Percentiles rank a stretch among this genome's conserved stretches.
phyloP scores from a whole-genome alignment of 2,888 invertebrate genomes.

The Thereva unica region DNA sequence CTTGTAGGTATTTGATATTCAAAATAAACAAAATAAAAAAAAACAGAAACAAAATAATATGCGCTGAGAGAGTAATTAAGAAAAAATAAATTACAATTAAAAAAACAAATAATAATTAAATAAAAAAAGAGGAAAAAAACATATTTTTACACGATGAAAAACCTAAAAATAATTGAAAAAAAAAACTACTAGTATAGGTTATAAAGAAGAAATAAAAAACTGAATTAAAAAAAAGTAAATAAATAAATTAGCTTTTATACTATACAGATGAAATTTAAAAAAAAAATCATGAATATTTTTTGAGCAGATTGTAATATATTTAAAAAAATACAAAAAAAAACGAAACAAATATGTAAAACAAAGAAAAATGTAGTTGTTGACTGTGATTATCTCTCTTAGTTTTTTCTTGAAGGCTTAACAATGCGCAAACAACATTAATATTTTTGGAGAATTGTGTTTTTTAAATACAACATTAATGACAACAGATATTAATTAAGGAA shows the following conservation, averaged over 20 bases:
- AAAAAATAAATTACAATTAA: constrained; percentile 1
- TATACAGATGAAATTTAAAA: constrained; percentile 20
- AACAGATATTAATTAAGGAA: no score
- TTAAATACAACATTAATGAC: no score
- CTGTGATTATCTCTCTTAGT: no score
- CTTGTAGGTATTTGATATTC: no score
- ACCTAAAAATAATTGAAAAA: constrained; percentile 17
- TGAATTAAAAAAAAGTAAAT: constrained; percentile 2
- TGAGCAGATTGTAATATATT: constrained; percentile 12
- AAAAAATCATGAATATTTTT: constrained; percentile 29
- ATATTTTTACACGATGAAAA: constrained; percentile 29
- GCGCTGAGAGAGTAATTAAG: no score
- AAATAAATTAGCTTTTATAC: constrained; percentile 32
- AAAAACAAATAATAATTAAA: constrained; percentile 22
- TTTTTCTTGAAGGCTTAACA: no score
- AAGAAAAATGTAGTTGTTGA: not conserved
- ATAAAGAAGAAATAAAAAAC: not conserved
- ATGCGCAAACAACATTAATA: no score
- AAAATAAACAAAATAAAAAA: no score
- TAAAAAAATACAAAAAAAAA: not conserved
- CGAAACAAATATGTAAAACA: not conserved
- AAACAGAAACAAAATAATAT: no score
- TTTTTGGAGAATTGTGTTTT: no score
- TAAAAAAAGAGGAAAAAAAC: constrained; percentile 24
- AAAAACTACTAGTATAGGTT: constrained; percentile 25